Percentiles rank a stretch among this genome's conserved stretches.
These are phyloP conservation scores for Doris montereyensis DNA, from an alignment of 2,888 invertebrate species.

Conservation along the genomic window DNA sequence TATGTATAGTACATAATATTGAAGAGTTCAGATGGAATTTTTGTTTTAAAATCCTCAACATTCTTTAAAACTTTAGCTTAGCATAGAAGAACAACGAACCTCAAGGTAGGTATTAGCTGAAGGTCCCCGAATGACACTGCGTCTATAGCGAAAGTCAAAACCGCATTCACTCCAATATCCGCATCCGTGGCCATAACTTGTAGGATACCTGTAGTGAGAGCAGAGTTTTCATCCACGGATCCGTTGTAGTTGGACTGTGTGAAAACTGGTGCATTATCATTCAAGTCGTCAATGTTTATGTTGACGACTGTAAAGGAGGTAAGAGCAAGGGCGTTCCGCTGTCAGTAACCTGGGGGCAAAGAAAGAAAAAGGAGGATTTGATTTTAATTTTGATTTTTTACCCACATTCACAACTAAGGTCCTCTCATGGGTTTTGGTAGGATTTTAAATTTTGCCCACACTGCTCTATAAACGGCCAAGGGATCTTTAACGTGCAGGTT, in stretches of 20 bases:
- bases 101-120: conserved; percentile 49
- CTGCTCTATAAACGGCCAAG: too few relatives aligned
- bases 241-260: conserved; percentile 41
- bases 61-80: too few relatives aligned
- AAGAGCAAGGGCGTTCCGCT: conserved; percentile 48
- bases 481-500: too few relatives aligned
- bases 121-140: conserved; percentile 47
- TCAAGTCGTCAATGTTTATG: conserved; percentile 57
- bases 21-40: too few relatives aligned
- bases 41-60: too few relatives aligned
- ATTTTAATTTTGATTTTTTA: too few relatives aligned
- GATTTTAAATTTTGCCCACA: too few relatives aligned
- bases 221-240: conserved; percentile 52
- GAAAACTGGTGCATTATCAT: conserved; percentile 64
- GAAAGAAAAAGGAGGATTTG: too few relatives aligned
- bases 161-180: conserved; percentile 56
- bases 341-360: too few relatives aligned
- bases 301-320: conserved; percentile 50
- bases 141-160: conserved; percentile 54
- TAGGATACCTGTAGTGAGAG: conserved; percentile 51
- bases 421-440: too few relatives aligned
- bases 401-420: too few relatives aligned
- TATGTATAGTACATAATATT: too few relatives aligned
- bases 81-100: conserved; percentile 23
- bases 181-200: conserved; percentile 53